Evolutionary conservation across 2,113 vertebrate species (phyloP).

Genomic region (Callipepla squamata): DNA sequence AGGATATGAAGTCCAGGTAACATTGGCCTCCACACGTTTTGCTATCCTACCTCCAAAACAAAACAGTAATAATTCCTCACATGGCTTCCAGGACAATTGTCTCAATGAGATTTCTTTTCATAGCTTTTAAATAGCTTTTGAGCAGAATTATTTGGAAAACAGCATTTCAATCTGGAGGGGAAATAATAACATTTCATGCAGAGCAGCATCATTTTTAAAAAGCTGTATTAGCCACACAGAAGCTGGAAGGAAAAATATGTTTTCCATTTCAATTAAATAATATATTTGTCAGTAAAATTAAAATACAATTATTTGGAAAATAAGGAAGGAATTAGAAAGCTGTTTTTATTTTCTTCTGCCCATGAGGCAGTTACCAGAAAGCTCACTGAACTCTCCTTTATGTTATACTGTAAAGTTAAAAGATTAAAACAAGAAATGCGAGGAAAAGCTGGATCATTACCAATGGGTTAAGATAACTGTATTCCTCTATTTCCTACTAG

Average conservation of each 20-base stretch:
- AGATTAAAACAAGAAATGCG: background rate
- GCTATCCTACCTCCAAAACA: background rate
- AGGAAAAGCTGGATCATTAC: background rate
- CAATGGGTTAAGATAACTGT: background rate
- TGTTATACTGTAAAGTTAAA: background rate
- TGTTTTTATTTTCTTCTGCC: background rate
- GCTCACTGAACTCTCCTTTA: background rate
- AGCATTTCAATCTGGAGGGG: background rate
- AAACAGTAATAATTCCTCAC: background rate
- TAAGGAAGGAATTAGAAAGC: background rate
- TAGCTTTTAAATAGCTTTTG: background rate
- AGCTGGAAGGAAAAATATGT: background rate
- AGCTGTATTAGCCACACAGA: background rate
- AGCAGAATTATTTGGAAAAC: background rate
- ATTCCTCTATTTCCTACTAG: background rate
- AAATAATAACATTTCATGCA: background rate
- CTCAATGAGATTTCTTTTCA: background rate
- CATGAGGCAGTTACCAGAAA: background rate
- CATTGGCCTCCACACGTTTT: background rate
- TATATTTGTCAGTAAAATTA: background rate
- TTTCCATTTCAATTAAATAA: background rate
- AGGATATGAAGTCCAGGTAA: background rate
- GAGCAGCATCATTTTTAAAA: background rate
- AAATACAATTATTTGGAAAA: background rate
- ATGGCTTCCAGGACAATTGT: background rate